Percentiles rank a stretch among this genome's conserved stretches.
Conservation (phyloP, 2,797 vertebrate genomes). For the Characodon lateralis region DNA sequence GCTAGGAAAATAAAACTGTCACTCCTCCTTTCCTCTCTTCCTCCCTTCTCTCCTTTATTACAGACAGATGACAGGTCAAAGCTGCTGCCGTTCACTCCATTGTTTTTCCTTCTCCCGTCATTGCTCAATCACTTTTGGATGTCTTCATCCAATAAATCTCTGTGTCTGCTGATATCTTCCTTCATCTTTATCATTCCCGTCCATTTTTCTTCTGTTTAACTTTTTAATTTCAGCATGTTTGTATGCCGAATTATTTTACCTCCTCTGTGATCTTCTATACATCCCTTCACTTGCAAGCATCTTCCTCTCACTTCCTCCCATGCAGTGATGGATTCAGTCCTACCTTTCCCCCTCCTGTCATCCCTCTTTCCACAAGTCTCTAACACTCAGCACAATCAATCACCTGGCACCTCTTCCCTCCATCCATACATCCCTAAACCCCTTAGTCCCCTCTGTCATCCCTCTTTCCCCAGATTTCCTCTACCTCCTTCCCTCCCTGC, state of each 20-base stretch:
- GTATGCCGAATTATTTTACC: not conserved
- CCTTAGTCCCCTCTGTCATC: constrained; percentile 72
- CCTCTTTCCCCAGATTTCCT: constrained; percentile 65
- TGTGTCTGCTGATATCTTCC: constrained; percentile 38
- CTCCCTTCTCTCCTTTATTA: constrained; percentile 74
- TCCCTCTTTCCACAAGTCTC: constrained; percentile 74
- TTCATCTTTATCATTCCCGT: constrained; percentile 30
- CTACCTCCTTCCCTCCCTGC: constrained; percentile 55
- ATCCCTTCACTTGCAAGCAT: constrained; percentile 32
- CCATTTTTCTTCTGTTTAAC: constrained; percentile 9
- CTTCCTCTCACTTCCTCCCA: constrained; percentile 32
- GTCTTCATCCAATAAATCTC: constrained; percentile 48
- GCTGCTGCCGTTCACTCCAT: constrained; percentile 65
- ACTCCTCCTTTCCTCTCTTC: constrained; percentile 77
- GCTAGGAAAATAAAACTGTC: constrained; percentile 81
- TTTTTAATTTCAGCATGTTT: constrained; percentile 20
- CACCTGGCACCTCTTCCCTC: constrained; percentile 67
- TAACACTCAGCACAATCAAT: constrained; percentile 76
- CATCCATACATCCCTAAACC: constrained; percentile 70
- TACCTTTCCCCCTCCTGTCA: constrained; percentile 65
- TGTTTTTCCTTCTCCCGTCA: constrained; percentile 70
- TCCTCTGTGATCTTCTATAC: constrained; percentile 9
- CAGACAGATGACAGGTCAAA: constrained; percentile 77
- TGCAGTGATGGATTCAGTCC: constrained; percentile 87
- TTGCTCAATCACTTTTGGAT: constrained; percentile 59